A percentile compares a stretch with the other conserved stretches of the same genome.
Evolutionary conservation across 2,113 vertebrate species (phyloP).

Genomic region (Ptyas mucosa): DNA sequence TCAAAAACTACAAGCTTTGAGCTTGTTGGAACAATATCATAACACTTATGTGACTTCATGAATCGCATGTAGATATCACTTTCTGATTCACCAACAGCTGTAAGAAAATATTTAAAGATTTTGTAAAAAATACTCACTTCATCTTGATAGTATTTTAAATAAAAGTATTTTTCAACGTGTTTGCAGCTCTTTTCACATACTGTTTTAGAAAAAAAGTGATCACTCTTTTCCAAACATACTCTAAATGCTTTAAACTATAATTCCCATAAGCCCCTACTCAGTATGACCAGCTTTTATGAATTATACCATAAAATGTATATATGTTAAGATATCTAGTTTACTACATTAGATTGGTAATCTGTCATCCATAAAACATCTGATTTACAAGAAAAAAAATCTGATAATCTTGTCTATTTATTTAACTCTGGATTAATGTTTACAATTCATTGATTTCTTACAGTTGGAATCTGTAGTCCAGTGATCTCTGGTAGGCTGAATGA

Average conservation of each 20-base stretch:
- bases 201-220: not conserved
- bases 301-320: not conserved
- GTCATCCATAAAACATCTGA: not conserved
- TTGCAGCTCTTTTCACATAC: not conserved
- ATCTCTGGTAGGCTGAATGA: not conserved
- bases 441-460: not conserved
- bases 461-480: not conserved
- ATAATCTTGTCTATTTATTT: not conserved
- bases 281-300: not conserved
- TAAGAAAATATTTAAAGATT: constrained; percentile 49
- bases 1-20: constrained; percentile 98
- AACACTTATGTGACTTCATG: constrained; percentile 98
- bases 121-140: constrained; percentile 4
- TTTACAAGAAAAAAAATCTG: constrained; percentile 1
- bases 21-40: constrained; percentile 96
- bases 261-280: not conserved
- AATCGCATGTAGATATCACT: constrained; percentile 95
- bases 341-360: not conserved
- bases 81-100: constrained; percentile 86
- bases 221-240: not conserved
- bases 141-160: constrained; percentile 4
- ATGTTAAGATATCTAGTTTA: not conserved
- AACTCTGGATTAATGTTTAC: not conserved
- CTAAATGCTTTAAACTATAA: not conserved
- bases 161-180: not conserved